phyloP scores from a whole-genome alignment of 2,113 vertebrate species.

The Pedionomus torquatus region DNA sequence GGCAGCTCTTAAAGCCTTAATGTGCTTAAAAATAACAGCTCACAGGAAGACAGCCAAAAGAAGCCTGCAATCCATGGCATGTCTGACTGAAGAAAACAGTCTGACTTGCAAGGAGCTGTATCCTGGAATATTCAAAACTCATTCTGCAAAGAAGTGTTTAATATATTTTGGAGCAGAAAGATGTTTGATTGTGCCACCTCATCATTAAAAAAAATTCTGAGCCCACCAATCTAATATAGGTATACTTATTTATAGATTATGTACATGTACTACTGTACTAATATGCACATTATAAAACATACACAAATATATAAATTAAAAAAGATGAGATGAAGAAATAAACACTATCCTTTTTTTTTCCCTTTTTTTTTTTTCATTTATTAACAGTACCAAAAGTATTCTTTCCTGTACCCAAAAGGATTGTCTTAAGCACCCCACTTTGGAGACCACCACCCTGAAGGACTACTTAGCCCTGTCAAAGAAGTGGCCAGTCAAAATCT shows the following conservation, averaged over 20 bases:
- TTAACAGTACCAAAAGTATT: background rate
- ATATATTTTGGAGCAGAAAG: background rate
- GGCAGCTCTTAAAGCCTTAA: background rate
- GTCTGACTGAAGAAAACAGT: background rate
- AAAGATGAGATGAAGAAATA: background rate
- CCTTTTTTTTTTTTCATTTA: background rate
- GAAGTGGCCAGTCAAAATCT: background rate
- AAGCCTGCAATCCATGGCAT: background rate
- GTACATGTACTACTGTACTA: background rate
- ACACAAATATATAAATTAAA: background rate
- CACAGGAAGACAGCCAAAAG: background rate
- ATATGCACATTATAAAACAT: background rate
- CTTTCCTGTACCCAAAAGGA: background rate
- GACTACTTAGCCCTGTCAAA: background rate
- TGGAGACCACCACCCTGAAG: background rate
- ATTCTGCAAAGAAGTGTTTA: background rate
- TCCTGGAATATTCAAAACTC: background rate
- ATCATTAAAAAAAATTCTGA: background rate
- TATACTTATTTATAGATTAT: background rate
- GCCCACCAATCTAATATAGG: background rate
- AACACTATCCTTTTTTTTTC: background rate
- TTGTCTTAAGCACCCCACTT: background rate
- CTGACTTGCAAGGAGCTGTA: background rate
- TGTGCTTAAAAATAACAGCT: background rate
- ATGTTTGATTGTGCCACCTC: fast-evolving